Evolutionary conservation across 2,888 invertebrate species (phyloP).

Genomic region (Tetranychus piercei): DNA sequence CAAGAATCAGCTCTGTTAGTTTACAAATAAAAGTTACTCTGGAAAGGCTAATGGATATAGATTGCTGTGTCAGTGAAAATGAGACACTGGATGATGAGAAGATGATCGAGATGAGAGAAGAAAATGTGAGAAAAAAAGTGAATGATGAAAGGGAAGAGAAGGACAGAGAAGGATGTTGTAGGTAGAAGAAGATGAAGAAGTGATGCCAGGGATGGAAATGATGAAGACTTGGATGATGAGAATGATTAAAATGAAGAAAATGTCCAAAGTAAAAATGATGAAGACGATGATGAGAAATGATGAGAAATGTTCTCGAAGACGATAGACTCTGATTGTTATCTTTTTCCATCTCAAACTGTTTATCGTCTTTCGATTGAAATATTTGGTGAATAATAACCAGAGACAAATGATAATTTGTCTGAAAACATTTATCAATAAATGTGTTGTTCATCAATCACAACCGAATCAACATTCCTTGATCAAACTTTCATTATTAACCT

Average conservation of each 20-base stretch:
- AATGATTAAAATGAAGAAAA: background rate
- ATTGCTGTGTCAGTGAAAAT: too few species aligned
- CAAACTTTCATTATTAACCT: too few species aligned
- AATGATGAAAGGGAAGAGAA: background rate
- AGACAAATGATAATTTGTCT: too few species aligned
- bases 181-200: background rate
- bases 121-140: background rate
- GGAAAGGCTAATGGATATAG: too few species aligned
- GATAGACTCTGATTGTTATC: background rate
- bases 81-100: background rate
- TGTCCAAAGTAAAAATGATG: too few species aligned
- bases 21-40: too few species aligned
- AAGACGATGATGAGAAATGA: background rate
- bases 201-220: background rate
- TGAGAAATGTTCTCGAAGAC: background rate
- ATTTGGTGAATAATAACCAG: too few species aligned
- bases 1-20: too few species aligned
- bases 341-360: background rate
- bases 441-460: too few species aligned
- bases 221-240: background rate
- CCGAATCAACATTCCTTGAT: too few species aligned
- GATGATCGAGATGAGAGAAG: background rate
- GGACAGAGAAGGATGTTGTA: too few species aligned
- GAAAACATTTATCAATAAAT: too few species aligned
- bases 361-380: background rate